Evolutionary conservation across 2,113 vertebrate species (phyloP).

Genomic region (Vombatus ursinus): DNA sequence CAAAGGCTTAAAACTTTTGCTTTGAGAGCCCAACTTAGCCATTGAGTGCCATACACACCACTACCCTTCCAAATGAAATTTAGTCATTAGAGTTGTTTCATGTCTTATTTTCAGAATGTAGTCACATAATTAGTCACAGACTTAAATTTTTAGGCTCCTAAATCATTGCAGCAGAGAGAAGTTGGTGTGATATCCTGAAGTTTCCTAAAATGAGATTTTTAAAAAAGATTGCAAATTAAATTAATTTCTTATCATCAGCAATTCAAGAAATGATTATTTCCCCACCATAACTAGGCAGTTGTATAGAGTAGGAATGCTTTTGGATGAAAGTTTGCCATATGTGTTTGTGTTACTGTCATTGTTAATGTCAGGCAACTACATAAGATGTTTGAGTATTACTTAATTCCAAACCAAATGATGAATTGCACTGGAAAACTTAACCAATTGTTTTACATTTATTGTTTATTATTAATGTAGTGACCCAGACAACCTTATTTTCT

Average conservation of each 20-base stretch:
- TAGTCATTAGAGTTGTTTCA: background rate
- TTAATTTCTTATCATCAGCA: background rate
- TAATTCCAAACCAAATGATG: too few relatives aligned
- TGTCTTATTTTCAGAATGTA: slow-evolving; percentile 26
- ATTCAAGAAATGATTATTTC: background rate
- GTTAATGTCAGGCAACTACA: background rate
- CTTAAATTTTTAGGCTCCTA: slow-evolving; percentile 16
- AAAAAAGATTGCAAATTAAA: background rate
- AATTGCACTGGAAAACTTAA: too few relatives aligned
- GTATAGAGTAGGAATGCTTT: background rate
- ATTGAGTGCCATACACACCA: background rate
- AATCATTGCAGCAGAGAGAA: background rate
- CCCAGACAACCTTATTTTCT: background rate
- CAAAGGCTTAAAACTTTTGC: background rate
- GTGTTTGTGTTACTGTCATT: background rate
- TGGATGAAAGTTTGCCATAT: background rate
- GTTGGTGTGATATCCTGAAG: background rate
- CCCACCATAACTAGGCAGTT: background rate
- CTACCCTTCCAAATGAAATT: background rate
- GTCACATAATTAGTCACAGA: background rate
- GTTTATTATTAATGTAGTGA: too few relatives aligned
- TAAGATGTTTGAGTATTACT: background rate
- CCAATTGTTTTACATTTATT: too few relatives aligned
- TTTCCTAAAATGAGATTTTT: background rate
- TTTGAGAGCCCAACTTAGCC: background rate